Evolutionary conservation across 2,113 vertebrate species (phyloP).

Genomic region (Pithys albifrons): DNA sequence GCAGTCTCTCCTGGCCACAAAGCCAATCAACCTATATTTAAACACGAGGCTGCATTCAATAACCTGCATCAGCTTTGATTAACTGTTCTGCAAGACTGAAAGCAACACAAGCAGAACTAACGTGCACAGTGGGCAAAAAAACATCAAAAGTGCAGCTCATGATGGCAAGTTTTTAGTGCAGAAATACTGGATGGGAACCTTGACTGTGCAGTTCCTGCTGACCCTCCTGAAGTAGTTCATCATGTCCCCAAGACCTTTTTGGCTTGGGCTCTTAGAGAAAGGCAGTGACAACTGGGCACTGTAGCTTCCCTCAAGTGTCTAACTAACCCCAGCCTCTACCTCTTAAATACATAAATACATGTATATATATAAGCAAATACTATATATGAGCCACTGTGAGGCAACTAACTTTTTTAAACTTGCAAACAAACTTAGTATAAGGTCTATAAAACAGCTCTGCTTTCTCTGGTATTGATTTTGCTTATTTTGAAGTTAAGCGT

Average conservation of each 20-base stretch:
- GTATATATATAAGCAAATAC: not conserved
- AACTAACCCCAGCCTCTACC: not conserved
- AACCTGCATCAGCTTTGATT: slow-evolving; percentile 47
- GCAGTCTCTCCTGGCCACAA: not conserved
- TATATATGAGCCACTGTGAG: slow-evolving; percentile 16
- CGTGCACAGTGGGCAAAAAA: slow-evolving; percentile 9
- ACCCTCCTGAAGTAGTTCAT: not conserved
- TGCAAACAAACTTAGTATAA: slow-evolving; percentile 47
- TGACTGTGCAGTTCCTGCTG: not conserved
- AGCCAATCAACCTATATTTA: not conserved
- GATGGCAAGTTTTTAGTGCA: not conserved
- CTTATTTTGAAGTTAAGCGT: slow-evolving; percentile 60
- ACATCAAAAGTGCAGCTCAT: not conserved
- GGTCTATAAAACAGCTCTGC: slow-evolving; percentile 13
- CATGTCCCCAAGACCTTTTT: not conserved
- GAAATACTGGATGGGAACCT: not conserved
- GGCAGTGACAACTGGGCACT: not conserved
- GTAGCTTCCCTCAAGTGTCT: slow-evolving; percentile 32
- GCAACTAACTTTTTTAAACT: slow-evolving; percentile 21
- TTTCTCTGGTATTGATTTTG: slow-evolving; percentile 47
- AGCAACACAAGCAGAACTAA: slow-evolving; percentile 57
- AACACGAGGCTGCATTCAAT: slow-evolving; percentile 29
- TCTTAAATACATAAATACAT: slow-evolving; percentile 51
- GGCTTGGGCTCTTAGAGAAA: not conserved
- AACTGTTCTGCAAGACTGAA: slow-evolving; percentile 55